Percentiles rank a stretch among this genome's conserved stretches.
phyloP scores from a whole-genome alignment of 2,797 vertebrate genomes.

The Trichosurus vulpecula region DNA sequence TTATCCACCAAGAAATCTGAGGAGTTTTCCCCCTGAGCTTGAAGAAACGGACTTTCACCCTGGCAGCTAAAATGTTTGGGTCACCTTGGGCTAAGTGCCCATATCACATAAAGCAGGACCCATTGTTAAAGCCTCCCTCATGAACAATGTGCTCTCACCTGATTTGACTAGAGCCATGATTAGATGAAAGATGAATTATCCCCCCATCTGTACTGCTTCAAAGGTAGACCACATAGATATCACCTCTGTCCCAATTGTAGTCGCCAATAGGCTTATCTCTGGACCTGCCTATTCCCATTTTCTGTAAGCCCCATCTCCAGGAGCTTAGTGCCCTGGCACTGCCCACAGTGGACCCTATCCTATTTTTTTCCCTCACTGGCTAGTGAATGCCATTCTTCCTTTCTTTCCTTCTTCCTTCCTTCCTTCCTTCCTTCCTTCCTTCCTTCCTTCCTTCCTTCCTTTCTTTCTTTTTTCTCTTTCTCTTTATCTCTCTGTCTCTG shows the following conservation, averaged over 20 bases:
- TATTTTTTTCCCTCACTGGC: rapidly evolving
- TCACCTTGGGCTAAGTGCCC: too few relatives aligned
- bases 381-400: neutral
- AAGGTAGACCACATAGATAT: neutral
- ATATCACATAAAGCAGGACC: too few relatives aligned
- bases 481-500: too few relatives aligned
- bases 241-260: neutral
- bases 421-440: too few relatives aligned
- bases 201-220: neutral
- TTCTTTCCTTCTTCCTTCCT: too few relatives aligned
- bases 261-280: neutral
- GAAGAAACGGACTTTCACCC: neutral
- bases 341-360: too few relatives aligned
- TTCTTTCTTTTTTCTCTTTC: too few relatives aligned
- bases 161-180: neutral
- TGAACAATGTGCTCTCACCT: neutral
- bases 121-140: neutral
- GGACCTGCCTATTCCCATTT: neutral
- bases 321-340: neutral
- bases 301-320: neutral
- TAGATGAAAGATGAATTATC: neutral
- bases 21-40: too few relatives aligned
- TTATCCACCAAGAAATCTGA: neutral
- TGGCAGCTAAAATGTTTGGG: neutral
- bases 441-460: too few relatives aligned